Evolutionary conservation across 2,797 vertebrate genomes (phyloP).

Genomic region (Triplophysa yarkandensis): DNA sequence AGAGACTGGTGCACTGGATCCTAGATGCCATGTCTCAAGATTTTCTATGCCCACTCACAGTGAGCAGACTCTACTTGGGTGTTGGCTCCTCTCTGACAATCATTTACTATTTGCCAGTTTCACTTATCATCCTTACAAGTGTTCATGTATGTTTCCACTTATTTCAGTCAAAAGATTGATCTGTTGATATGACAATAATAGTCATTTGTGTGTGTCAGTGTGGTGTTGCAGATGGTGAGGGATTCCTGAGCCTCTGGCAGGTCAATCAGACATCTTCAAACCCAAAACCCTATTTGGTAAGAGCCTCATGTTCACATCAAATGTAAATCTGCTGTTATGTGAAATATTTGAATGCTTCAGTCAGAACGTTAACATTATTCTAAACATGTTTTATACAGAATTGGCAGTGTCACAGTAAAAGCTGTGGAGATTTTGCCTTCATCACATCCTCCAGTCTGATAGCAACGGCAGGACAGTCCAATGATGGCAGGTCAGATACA

Average conservation of each 20-base stretch:
- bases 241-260: slow-evolving; percentile 98
- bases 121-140: no score
- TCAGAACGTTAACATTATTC: not conserved
- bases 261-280: slow-evolving; percentile 95
- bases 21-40: no score
- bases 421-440: slow-evolving; percentile 94
- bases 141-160: no score
- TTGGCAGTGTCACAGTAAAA: slow-evolving; percentile 97
- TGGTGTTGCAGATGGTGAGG: slow-evolving; percentile 95
- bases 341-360: not conserved
- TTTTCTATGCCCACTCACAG: no score
- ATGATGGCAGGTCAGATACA: slow-evolving; percentile 84
- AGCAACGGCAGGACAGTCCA: slow-evolving; percentile 94
- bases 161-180: no score
- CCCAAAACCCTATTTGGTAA: slow-evolving; percentile 96
- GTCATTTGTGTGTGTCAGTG: slow-evolving; percentile 73
- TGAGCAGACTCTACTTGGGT: no score
- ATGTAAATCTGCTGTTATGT: not conserved
- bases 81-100: no score
- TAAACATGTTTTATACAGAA: slow-evolving; percentile 71
- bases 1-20: no score
- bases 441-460: slow-evolving; percentile 97
- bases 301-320: slow-evolving; percentile 43
- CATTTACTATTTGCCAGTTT: no score
- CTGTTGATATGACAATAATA: no score